Evolutionary conservation across 30 jellyfish, hydroid and myxozoan genomes (phyloP), one percentile per base, ranked within the genome.

Genomic region (Aurelia aurita complex sp. Pacific): DNA sequence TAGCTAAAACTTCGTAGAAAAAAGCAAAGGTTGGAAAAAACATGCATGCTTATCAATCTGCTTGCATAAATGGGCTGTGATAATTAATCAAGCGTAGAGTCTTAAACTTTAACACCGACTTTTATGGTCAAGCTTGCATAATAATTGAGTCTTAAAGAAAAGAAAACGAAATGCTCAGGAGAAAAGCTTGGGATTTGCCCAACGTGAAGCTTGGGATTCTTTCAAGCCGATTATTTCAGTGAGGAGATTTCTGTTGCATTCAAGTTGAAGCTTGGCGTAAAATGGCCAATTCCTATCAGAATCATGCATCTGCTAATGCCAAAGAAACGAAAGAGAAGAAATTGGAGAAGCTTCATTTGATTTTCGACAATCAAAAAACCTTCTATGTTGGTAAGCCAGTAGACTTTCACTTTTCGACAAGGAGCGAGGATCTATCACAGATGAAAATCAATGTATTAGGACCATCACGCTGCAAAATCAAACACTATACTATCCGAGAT

Each of bases 331-430:
- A 46, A 46, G 57, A 46, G 15, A 46, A 46, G 57, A 46, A 46
- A 46, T 9, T 46, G 5, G 64, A 63, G 14, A 54, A 40, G 11
- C 50, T 82, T 70, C 57, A 82, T 53, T 64, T 82, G 34, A 82
- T 82, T 14, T 82, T 69, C 66, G 73, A 82, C 72, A 70, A 38
- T 18, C 77, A 57, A 32, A 40, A 63, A 66, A 60, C 43, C n/a
- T 60, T 53, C 71, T 71, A 50, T n/a, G 85, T 76, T 7, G 91
- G 91, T 18, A 60, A 70, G 57, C 68, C 73, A 2, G 81, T 82
- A 19, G 91, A 82, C 64, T 82, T 82, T 77, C 91, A 82, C 91
- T 82, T 82, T 65, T 73, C 91, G 36, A 82, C 91, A 40, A 17
- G 72, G 17, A 54, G 85, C 23, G 79, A 60, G 18, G 85, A 72